Percentiles rank a stretch among this genome's conserved stretches.
phyloP scores from a whole-genome alignment of 2,888 invertebrate species.

The Trichogramma dendrolimi region DNA sequence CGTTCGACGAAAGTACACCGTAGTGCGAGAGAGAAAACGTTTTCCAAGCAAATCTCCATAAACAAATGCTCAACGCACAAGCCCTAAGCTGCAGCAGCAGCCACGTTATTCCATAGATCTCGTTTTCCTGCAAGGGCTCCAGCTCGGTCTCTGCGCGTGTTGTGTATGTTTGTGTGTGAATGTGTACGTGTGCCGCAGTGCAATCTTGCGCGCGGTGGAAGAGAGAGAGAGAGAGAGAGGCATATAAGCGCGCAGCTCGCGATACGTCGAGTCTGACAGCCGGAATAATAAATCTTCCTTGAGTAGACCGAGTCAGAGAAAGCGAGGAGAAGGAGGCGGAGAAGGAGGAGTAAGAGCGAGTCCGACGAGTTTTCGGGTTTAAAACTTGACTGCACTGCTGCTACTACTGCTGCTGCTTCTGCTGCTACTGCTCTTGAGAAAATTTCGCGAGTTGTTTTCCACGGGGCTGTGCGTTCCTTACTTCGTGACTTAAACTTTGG shows the following conservation, averaged over 20 bases:
- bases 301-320: not conserved
- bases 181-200: too few species aligned
- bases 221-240: too few species aligned
- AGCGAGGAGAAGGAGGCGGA: not conserved
- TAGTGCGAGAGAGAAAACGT: too few species aligned
- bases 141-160: too few species aligned
- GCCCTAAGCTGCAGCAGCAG: not conserved
- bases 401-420: not conserved
- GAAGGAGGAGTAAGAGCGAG: not conserved
- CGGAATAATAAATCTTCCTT: constrained; percentile 26
- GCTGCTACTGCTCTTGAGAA: not conserved
- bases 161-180: too few species aligned
- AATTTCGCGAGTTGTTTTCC: constrained; percentile 18
- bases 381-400: constrained; percentile 16
- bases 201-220: too few species aligned
- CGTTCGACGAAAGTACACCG: too few species aligned
- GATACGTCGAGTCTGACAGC: constrained; percentile 23
- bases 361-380: constrained; percentile 20
- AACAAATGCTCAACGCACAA: constrained; percentile 20
- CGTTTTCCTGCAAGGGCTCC: not conserved
- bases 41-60: constrained; percentile 19
- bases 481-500: too few species aligned
- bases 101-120: not conserved
- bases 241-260: not conserved
- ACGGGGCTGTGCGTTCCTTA: not conserved